Evolutionary conservation across 64 coral and sea anemone genomes (phyloP), one percentile per base, ranked within the genome.

Genomic region (Catalaphyllia jardinei): DNA sequence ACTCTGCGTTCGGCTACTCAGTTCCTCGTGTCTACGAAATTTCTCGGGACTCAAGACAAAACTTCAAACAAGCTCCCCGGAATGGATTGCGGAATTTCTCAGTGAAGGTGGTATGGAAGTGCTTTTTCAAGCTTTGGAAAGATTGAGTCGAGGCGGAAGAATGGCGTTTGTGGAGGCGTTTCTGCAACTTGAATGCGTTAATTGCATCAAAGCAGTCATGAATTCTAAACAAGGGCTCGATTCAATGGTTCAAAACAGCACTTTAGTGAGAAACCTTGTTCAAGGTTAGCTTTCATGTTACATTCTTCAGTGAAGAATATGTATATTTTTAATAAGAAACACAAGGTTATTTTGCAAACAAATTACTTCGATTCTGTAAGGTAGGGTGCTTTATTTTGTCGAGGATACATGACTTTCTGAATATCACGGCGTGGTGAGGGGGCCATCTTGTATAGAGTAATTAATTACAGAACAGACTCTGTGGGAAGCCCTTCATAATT

Each of bases 171-270:
- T 91, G 33, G 90, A 95, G 65, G 93, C 96, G 19, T 92, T 93
- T 72, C 61, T 95, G 30, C 93, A 93, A 27, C 78, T 98, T 12
- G 96, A 98, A 12, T 94, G 93, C 31, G 90, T 92, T 18, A 80
- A 94, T 29, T 98, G 96, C 31, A 98, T 98, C 30, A 98, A 98
- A 65, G 88, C 63, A 10, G 83, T 98, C 18, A 93, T 98, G 88
- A 98, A 95, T 79, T 95, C 93, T 9, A 82, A 88, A 71, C 90
- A 85, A 19, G 96, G 96, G 0, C 91, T 98, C 16, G 82, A 86
- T 31, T 93, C 82, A 67, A 93, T 98, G 75, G 75, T 93, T 13
- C 54, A 77, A 72, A 76, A 90, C 82, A 71, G 31, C 61, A 54
- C 87, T 11, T 79, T 95, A 29, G 92, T 91, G 28, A 76, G 96